Evolutionary conservation across 2,113 vertebrate genomes (phyloP), one percentile per base, ranked within the genome.

Genomic region (Harpagus bidentatus): DNA sequence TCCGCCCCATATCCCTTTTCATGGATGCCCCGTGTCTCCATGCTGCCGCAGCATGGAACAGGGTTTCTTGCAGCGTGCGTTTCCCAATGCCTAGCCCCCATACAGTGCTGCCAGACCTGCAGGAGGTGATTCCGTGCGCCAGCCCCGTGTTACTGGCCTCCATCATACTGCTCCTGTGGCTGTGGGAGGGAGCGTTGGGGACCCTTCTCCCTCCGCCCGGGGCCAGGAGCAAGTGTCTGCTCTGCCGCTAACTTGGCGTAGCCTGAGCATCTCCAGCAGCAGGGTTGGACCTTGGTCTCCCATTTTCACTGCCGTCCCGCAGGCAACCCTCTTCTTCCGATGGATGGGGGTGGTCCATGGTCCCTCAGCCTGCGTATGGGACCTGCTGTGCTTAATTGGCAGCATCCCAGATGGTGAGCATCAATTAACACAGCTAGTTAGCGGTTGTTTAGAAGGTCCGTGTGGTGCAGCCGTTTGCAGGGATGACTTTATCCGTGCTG

Each of bases 231-330:
- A 22, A 55, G 42, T 10, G 7, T 83, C 70, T 73, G 43, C 38
- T 82, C 70, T 34, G 56, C 59, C 5, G 1, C 23, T 80, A n/a
- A 59, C 40, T 32, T 11, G 3, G 48, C 3, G 2, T 10, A 86
- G 55, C 31, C 58, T 9, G 36, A 71, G 59, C 26, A 18, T 14
- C 85, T 65, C 72, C 4, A 1, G 45, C 36, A 31, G 52, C 25
- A 6, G 34, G 42, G 18, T 9, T 65, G 53, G 19, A 40, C 32
- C 45, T 66, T 50, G n/a, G 71, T 21, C 66, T 90, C 63, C 26
- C 15, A 1, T 74, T 70, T 56, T 18, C 47, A 6, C 10, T 40
- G 47, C 42, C 6, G 6, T 53, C 50, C 38, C 0, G 0, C 3
- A 4, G 29, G 58, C 20, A 67, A 0, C 42, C 22, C 14, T 67